These are phyloP conservation scores for Corydoras sp. DNA, from an alignment of 2,113 vertebrate species.

Conservation along the genomic window DNA sequence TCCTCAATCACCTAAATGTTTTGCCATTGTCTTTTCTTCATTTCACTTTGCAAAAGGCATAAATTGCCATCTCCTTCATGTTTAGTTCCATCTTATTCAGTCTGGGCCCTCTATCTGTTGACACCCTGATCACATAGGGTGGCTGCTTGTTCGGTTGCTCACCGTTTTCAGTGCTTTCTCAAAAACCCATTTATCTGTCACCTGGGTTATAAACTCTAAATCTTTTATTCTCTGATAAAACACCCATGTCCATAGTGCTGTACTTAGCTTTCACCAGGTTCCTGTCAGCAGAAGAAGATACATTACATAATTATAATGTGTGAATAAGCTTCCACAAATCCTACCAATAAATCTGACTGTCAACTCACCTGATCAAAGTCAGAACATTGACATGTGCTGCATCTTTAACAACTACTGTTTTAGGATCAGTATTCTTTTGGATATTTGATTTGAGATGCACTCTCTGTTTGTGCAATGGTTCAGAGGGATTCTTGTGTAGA, in stretches of 20 bases:
- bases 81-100: conserved; percentile 24
- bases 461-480: conserved; percentile 2
- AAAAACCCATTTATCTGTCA: conserved; percentile 36
- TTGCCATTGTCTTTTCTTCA: no score
- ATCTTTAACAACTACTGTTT: conserved; percentile 11
- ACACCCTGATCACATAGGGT: conserved; percentile 39
- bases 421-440: conserved; percentile 1
- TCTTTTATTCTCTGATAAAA: conserved; percentile 2
- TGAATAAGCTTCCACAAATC: neutral
- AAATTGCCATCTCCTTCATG: no score
- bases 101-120: conserved; percentile 10
- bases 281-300: conserved; percentile 22
- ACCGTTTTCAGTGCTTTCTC: conserved; percentile 30
- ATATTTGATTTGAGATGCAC: conserved; percentile 12
- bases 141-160: conserved; percentile 58
- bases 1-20: no score
- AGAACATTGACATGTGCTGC: conserved; percentile 27
- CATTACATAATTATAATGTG: neutral
- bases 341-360: neutral
- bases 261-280: conserved; percentile 27
- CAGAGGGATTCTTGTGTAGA: conserved; percentile 11
- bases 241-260: conserved; percentile 11
- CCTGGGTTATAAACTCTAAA: conserved; percentile 6
- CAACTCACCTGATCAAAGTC: conserved; percentile 53
- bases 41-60: no score